phyloP scores from a whole-genome alignment of 2,888 invertebrate genomes.

The Sepiola atlantica region DNA sequence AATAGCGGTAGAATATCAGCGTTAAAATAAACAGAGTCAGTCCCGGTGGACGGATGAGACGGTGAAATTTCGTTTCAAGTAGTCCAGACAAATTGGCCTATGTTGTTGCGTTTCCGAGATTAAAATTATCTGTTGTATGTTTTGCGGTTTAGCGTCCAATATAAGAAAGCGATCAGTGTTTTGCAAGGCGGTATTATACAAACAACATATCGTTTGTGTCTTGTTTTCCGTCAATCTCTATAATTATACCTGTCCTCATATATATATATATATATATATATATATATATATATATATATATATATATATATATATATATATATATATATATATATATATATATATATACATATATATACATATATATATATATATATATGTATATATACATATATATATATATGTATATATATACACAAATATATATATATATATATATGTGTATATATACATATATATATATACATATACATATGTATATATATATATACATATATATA shows the following conservation, averaged over 20 bases:
- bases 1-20: neutral
- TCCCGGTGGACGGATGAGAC: neutral
- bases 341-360: neutral
- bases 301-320: neutral
- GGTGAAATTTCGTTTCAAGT: neutral
- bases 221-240: neutral
- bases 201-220: neutral
- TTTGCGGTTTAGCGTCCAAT: neutral
- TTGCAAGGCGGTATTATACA: neutral
- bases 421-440: neutral
- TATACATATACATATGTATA: too few species aligned
- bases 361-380: neutral
- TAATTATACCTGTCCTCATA: neutral
- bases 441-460: too few species aligned
- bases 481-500: neutral
- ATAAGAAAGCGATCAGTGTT: neutral
- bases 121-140: slow-evolving; percentile 21
- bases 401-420: neutral
- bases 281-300: slow-evolving; percentile 32
- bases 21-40: neutral
- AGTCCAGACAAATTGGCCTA: neutral
- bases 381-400: neutral
- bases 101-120: neutral
- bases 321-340: neutral
- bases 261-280: too few species aligned